phyloP scores from a whole-genome alignment of 2,888 invertebrate genomes.

The Octonoba sinensis region DNA sequence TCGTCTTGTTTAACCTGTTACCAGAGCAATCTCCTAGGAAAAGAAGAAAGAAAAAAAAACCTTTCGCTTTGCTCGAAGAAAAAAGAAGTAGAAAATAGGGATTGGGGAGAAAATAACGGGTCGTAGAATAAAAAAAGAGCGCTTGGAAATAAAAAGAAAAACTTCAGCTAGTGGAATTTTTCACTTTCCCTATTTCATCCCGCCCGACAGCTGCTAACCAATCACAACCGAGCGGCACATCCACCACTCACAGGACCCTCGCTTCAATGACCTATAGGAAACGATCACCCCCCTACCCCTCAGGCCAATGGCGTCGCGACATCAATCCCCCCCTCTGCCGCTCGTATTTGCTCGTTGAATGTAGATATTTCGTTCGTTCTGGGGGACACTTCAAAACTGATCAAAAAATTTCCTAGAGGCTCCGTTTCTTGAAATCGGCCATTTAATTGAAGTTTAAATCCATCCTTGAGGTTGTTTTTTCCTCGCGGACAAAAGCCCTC shows the following conservation, averaged over 20 bases:
- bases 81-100: slow-evolving; percentile 20
- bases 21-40: slow-evolving; percentile 6
- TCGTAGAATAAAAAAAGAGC: slow-evolving; percentile 38
- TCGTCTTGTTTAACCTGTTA: slow-evolving; percentile 54
- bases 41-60: slow-evolving; percentile 10
- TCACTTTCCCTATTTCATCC: slow-evolving; percentile 55
- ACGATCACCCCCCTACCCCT: slow-evolving; percentile 43
- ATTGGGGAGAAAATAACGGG: slow-evolving; percentile 44
- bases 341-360: slow-evolving; percentile 47
- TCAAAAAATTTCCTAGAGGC: slow-evolving; percentile 33
- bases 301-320: slow-evolving; percentile 34
- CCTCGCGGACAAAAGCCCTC: background rate
- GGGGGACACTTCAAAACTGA: slow-evolving; percentile 42
- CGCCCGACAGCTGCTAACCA: slow-evolving; percentile 45
- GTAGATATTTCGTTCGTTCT: slow-evolving; percentile 46
- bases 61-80: slow-evolving; percentile 1
- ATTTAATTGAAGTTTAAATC: too few species aligned
- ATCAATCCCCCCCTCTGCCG: slow-evolving; percentile 17
- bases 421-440: background rate
- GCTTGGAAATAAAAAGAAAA: slow-evolving; percentile 13
- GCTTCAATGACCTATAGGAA: slow-evolving; percentile 60
- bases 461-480: background rate
- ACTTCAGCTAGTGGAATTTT: slow-evolving; percentile 55
- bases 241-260: slow-evolving; percentile 58
- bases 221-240: slow-evolving; percentile 54